Evolutionary conservation across 2,797 vertebrate genomes (phyloP).

Genomic region (Etheostoma perlongum): DNA sequence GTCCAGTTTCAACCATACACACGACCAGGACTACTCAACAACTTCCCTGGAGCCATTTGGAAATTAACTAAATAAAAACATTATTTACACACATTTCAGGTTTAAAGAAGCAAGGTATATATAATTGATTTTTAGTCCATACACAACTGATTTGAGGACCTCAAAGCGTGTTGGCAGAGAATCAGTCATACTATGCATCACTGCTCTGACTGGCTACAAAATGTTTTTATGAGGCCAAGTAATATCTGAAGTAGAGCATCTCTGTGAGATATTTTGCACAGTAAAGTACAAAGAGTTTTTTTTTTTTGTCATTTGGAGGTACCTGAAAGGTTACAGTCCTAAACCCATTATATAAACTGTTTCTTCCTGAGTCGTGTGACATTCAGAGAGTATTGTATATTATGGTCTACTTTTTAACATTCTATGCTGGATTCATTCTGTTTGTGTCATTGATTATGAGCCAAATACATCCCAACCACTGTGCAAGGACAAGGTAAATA

Average conservation of each 20-base stretch:
- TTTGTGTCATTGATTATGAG: conserved; percentile 66
- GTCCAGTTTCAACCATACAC: background rate
- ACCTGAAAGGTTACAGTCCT: background rate
- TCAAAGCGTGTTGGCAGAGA: background rate
- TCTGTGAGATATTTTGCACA: background rate
- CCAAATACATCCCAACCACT: conserved; percentile 43
- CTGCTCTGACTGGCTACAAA: conserved; percentile 7
- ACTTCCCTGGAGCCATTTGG: background rate
- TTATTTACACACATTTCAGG: background rate
- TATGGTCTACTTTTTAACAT: conserved; percentile 19
- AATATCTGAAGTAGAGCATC: background rate
- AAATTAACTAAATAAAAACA: background rate
- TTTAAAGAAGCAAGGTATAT: background rate
- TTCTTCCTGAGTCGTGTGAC: background rate
- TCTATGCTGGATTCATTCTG: conserved; percentile 44
- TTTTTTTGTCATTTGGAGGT: conserved; percentile 20
- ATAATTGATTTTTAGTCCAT: background rate
- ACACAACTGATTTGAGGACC: background rate
- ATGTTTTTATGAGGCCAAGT: conserved; percentile 1
- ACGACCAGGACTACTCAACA: background rate
- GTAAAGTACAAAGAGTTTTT: background rate
- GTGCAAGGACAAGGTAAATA: conserved; percentile 46
- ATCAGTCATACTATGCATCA: background rate
- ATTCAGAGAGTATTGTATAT: conserved; percentile 19
- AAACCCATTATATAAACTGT: background rate